Evolutionary conservation across 2,113 vertebrate genomes (phyloP).

Genomic region (Pholis gunnellus): DNA sequence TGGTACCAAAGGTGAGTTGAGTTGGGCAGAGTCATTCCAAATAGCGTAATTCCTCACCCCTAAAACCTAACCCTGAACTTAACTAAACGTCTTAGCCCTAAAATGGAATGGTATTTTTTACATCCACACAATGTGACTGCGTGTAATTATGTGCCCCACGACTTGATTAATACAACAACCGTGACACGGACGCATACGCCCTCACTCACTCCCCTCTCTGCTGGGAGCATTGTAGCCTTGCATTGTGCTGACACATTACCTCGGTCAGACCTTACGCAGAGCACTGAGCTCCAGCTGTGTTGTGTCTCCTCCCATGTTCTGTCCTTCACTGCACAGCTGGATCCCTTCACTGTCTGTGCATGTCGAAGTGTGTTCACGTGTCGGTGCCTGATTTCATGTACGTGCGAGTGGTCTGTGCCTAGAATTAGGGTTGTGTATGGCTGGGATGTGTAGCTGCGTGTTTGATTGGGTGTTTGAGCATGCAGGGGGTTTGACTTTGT

Average conservation of each 20-base stretch:
- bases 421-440: background rate
- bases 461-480: background rate
- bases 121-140: background rate
- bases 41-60: background rate
- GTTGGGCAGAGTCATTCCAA: background rate
- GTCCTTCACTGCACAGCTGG: constrained; percentile 71
- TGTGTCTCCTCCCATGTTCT: constrained; percentile 65
- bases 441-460: background rate
- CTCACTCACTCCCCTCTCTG: background rate
- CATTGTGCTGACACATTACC: constrained; percentile 46
- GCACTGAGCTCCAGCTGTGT: constrained; percentile 65
- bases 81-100: background rate
- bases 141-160: background rate
- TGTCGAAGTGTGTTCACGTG: constrained; percentile 16
- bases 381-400: constrained; percentile 4
- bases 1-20: background rate
- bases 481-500: background rate
- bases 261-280: constrained; percentile 17
- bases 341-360: constrained; percentile 49
- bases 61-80: background rate
- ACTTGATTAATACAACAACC: background rate
- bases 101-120: background rate
- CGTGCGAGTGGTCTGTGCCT: background rate
- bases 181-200: background rate
- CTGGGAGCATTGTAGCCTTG: constrained; percentile 30